A percentile compares a stretch with the other conserved stretches of the same genome.
These are phyloP conservation scores for Hippocampus guttulatus DNA, from an alignment of 2,113 vertebrate species.

Conservation along the genomic window DNA sequence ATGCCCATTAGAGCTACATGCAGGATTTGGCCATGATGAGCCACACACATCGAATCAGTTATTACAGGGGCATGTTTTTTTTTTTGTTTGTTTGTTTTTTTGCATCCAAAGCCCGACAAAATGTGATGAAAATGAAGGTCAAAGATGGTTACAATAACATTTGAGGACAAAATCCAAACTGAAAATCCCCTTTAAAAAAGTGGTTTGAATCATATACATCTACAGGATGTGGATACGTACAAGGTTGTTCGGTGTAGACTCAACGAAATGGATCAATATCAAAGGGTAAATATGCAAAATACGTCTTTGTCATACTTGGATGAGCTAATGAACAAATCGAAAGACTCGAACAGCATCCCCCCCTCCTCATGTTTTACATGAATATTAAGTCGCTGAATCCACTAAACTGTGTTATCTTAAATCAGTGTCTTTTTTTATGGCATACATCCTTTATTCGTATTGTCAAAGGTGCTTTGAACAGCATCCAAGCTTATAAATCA, in stretches of 20 bases:
- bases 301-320: no score
- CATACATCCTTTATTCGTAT: not conserved
- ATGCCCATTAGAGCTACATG: constrained; percentile 29
- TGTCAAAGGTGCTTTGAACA: not conserved
- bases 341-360: not conserved
- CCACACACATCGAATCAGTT: constrained; percentile 35
- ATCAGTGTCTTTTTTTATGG: not conserved
- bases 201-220: constrained; percentile 28
- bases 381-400: not conserved
- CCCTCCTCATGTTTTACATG: not conserved
- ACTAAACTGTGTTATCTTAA: not conserved
- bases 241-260: constrained; percentile 32
- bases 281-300: constrained; percentile 14
- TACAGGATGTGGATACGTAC: constrained; percentile 38
- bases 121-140: constrained; percentile 33
- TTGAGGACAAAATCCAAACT: constrained; percentile 30
- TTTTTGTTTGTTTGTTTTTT: constrained; percentile 6
- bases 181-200: constrained; percentile 11
- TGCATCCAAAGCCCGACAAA: constrained; percentile 27
- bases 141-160: constrained; percentile 38
- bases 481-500: not conserved
- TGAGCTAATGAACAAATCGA: not conserved
- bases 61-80: constrained; percentile 16
- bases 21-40: constrained; percentile 33
- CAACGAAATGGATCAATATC: constrained; percentile 47